Evolutionary conservation across 2,113 vertebrate genomes (phyloP).

Genomic region (Petrocephalus microphthalmus): DNA sequence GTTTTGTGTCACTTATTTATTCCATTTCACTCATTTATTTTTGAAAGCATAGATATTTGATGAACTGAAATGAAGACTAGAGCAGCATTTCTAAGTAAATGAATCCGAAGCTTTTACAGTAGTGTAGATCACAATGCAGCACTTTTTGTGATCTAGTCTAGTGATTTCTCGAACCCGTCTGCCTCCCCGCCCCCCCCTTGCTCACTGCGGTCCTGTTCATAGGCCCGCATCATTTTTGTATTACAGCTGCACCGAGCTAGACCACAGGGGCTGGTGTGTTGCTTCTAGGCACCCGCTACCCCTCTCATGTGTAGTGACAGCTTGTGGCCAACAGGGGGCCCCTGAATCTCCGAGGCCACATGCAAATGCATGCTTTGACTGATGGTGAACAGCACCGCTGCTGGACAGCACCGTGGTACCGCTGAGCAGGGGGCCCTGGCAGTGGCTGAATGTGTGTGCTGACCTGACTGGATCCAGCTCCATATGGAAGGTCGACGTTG

Average conservation of each 20-base stretch:
- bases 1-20: not conserved
- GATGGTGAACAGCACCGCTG: not conserved
- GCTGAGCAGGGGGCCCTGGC: not conserved
- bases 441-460: not conserved
- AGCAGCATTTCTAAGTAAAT: not conserved
- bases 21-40: not conserved
- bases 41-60: not conserved
- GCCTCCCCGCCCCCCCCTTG: not conserved
- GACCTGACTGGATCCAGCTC: not conserved
- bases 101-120: not conserved
- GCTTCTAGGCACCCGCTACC: not conserved
- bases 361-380: not conserved
- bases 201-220: not conserved
- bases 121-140: not conserved
- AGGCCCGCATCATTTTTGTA: not conserved
- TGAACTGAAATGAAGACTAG: not conserved
- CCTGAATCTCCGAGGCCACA: not conserved
- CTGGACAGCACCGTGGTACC: not conserved
- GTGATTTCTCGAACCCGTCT: not conserved
- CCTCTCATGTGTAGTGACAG: not conserved
- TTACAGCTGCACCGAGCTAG: not conserved
- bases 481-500: not conserved
- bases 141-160: not conserved
- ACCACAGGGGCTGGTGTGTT: not conserved
- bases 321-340: not conserved